Evolutionary conservation across 2,113 vertebrate genomes (phyloP).

Genomic region (Phrynosoma platyrhinos): DNA sequence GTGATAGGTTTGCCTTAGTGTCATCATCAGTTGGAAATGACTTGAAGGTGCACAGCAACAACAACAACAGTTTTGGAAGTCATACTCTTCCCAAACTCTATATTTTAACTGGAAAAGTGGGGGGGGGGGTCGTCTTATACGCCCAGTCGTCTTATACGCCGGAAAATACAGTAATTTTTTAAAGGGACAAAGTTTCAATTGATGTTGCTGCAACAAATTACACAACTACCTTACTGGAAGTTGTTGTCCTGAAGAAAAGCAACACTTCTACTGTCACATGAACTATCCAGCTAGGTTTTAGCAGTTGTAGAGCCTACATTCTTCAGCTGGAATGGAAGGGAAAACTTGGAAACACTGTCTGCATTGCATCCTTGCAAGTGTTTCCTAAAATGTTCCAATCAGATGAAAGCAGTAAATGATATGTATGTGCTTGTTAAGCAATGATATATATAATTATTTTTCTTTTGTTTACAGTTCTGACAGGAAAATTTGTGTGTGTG

Average conservation of each 20-base stretch:
- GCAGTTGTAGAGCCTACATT: neutral
- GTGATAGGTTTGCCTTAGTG: too few species aligned
- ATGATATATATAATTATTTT: neutral
- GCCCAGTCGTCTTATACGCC: too few species aligned
- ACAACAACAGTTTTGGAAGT: too few species aligned
- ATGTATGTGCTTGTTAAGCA: neutral
- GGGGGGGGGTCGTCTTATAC: too few species aligned
- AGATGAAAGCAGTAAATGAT: neutral
- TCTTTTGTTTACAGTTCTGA: neutral
- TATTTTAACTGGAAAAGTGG: too few species aligned
- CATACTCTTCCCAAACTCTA: too few species aligned
- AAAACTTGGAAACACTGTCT: neutral
- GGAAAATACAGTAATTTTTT: too few species aligned
- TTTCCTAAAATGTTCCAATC: neutral
- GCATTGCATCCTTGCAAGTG: neutral
- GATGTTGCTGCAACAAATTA: neutral
- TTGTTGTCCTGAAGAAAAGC: neutral
- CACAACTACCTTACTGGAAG: neutral
- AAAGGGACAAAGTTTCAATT: neutral
- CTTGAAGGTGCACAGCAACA: too few species aligned
- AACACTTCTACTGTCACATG: neutral
- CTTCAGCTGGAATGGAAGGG: neutral
- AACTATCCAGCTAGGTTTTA: neutral
- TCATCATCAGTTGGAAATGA: too few species aligned
- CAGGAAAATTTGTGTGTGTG: too few species aligned